Base-by-base conservation (phyloP, 2,888 invertebrate species). In the Lamproptera curius region DNA sequence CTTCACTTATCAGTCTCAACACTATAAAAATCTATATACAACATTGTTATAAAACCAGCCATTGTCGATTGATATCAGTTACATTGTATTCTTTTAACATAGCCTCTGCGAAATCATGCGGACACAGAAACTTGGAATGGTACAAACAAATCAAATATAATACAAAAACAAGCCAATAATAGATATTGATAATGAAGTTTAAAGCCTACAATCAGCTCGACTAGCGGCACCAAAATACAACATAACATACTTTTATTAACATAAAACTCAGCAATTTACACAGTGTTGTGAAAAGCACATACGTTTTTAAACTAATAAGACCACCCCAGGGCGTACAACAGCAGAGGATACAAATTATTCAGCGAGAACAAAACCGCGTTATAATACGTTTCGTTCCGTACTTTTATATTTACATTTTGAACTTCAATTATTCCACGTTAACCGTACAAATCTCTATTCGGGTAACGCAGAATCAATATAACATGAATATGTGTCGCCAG, bases 1-100 rank as follows among this genome's bases (percentile, higher is more conserved):
- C 80, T 76, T 85, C 79, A 82, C 68, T 71, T 83, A 85, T 87
- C 86, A 87, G 86, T 87, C 86, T 85, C 80, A 82, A 80, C 65
- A 78, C 81, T 80, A 81, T 81, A 76, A 81, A n/a, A 78, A 74
- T 77, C 75, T 86, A 86, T 85, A 67, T 85, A 86, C 85, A 85
- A 69, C 73, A 73, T 70, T 70, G 77, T 76, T 68, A 70, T 73
- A 73, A 80, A 77, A 74, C 78, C 70, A 72, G 73, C 70, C 67
- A 67, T 71, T 73, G 69, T 71, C 65, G 71, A 75, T 55, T 52
- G 46, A 62, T 50, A 51, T 54, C 52, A 50, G 42, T 42, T 52
- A 56, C 41, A 42, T 34, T 37, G 36, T 33, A 28, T 37, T 26
- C n/a, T 39, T 37, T 5, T 11, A 11, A 2, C 3, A 31, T n/a